Conservation (phyloP, 2,888 invertebrate species). For the Drosophila nr. fundita region DNA sequence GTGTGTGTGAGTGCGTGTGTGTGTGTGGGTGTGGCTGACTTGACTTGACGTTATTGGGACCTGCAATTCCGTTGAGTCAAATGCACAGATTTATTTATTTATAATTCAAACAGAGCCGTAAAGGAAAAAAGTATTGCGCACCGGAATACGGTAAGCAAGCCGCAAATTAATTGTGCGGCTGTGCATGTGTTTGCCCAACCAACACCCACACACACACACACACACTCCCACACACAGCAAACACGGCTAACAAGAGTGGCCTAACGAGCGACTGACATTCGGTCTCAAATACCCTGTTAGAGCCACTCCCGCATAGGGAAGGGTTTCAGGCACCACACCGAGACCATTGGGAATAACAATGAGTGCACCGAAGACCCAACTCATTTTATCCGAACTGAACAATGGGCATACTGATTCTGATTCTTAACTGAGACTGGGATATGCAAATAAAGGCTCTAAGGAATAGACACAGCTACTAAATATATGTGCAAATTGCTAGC, state of each 20-base stretch:
- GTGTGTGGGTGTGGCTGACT: constrained; percentile 7
- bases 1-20: constrained; percentile 6
- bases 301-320: too few species aligned
- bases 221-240: constrained; percentile 6
- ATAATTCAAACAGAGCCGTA: constrained; percentile 50
- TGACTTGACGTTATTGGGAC: constrained; percentile 63
- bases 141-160: constrained; percentile 45
- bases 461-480: background rate
- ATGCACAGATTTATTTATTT: constrained; percentile 73
- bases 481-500: fast-evolving
- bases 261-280: constrained; percentile 35
- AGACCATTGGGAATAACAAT: constrained; percentile 16
- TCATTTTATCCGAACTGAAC: background rate
- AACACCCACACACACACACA: constrained; percentile 16
- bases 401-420: background rate
- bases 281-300: constrained; percentile 12
- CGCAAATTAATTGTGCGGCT: constrained; percentile 70
- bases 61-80: constrained; percentile 56
- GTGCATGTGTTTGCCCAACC: constrained; percentile 44
- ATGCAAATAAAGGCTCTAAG: background rate
- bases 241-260: constrained; percentile 22
- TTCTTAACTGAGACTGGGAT: background rate
- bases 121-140: constrained; percentile 26
- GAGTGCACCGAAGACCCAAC: background rate
- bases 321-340: background rate